These are phyloP conservation scores for Euzetes globulus DNA, from an alignment of 2,888 invertebrate genomes.

Conservation along the genomic window DNA sequence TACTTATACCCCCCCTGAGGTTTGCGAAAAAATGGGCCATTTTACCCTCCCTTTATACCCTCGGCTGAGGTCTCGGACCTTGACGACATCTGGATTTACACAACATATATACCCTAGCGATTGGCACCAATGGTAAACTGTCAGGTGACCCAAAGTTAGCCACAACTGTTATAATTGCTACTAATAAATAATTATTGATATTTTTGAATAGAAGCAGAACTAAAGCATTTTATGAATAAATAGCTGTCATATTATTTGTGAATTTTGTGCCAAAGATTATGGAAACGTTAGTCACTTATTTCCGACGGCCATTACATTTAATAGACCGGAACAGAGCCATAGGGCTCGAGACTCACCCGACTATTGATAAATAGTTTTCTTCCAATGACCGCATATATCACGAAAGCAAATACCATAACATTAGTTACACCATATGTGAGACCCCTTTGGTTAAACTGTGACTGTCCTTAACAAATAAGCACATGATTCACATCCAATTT, in stretches of 20 bases:
- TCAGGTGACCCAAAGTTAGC: too few relatives aligned
- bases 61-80: too few relatives aligned
- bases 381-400: conserved; percentile 13
- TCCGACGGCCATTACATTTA: conserved; percentile 21
- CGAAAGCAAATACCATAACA: conserved; percentile 8
- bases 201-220: too few relatives aligned
- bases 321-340: conserved; percentile 15
- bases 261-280: background rate
- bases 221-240: background rate
- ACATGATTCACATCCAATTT: background rate
- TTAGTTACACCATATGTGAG: background rate
- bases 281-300: conserved; percentile 15
- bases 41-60: too few relatives aligned
- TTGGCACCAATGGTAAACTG: too few relatives aligned
- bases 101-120: too few relatives aligned
- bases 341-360: background rate
- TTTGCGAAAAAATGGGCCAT: too few relatives aligned
- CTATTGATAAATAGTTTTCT: background rate
- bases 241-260: background rate
- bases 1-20: too few relatives aligned
- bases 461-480: background rate
- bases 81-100: too few relatives aligned
- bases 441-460: background rate
- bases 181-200: too few relatives aligned
- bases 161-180: too few relatives aligned